Evolutionary conservation across 30 jellyfish, hydroid and myxozoan species (phyloP), one percentile per base, ranked within the genome.

Genomic region (Turritopsis dohrnii): DNA sequence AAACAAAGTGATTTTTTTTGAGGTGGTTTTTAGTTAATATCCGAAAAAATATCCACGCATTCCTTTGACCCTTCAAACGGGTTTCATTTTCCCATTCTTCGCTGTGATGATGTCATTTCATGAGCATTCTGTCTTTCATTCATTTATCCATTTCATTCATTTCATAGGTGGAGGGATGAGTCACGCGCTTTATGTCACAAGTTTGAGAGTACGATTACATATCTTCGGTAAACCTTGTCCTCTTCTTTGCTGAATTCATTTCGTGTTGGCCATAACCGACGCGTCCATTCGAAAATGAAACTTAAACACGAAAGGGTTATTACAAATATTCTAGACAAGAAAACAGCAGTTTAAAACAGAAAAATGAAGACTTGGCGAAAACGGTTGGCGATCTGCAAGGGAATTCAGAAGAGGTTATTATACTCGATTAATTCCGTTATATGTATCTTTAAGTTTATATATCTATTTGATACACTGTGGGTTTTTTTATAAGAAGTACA

Each of bases 131-230:
- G 60, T 41, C 60, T 41, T 41, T 41, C 60, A 41, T 41, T 41
- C 60, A 41, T 41, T 41, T 41, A 5, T 41, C 60, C 13, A 13
- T 41, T 41, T 41, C 60, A 41, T 41, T 41, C 60, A 41, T 41
- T 41, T 41, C 60, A 41, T 29, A 92, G 98, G 73, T 92, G 95
- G 96, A 72, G 96, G 71, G 98, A 92, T 18, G 96, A 92, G 66
- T 84, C 96, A 27, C 80, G 87, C 74, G 23, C 79, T 28, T 86
- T 85, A 87, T 9, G 92, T 23, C 95, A 92, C 52, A 92, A 92
- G 60, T 88, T 83, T 69, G 98, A 92, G 85, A 29, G 87, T 0
- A 80, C 92, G 52, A 80, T 87, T 29, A 53, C 83, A 54, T 95
- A 92, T 21, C 85, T 92, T 8, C 80, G 92, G 98, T 92, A 81